Evolutionary conservation across 2,888 invertebrate genomes (phyloP).

Genomic region (Cecidostiba fungosa): DNA sequence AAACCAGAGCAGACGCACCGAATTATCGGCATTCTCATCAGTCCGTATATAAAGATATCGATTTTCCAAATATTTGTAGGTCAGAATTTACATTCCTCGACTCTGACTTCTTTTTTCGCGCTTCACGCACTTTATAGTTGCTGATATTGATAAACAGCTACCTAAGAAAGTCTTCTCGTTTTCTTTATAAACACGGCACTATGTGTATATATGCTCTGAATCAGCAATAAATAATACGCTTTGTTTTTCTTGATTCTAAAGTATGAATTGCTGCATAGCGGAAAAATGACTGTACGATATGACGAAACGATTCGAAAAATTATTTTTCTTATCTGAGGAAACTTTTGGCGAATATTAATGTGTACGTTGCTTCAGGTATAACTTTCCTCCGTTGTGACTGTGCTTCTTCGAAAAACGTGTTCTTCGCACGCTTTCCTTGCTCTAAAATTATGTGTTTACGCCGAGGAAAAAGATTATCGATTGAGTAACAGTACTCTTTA

Average conservation of each 20-base stretch:
- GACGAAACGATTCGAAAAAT: not conserved
- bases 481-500: too few species aligned
- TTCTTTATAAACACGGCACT: not conserved
- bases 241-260: not conserved
- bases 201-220: not conserved
- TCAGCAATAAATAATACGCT: not conserved
- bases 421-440: too few species aligned
- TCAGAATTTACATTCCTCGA: conserved; percentile 25
- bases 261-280: not conserved
- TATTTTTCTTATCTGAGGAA: not conserved
- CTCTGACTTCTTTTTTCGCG: not conserved
- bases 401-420: too few species aligned
- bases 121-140: not conserved
- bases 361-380: not conserved
- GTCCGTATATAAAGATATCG: not conserved
- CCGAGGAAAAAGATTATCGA: too few species aligned
- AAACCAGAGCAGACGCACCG: not conserved
- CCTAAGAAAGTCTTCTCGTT: not conserved
- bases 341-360: not conserved
- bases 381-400: not conserved
- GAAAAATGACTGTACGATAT: not conserved
- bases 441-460: too few species aligned
- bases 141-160: not conserved
- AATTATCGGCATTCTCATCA: not conserved
- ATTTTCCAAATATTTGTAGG: conserved; percentile 21